Evolutionary conservation across 2,888 invertebrate species (phyloP), one percentile per base, ranked within the genome.

Genomic region (Sinotaia quadrata): DNA sequence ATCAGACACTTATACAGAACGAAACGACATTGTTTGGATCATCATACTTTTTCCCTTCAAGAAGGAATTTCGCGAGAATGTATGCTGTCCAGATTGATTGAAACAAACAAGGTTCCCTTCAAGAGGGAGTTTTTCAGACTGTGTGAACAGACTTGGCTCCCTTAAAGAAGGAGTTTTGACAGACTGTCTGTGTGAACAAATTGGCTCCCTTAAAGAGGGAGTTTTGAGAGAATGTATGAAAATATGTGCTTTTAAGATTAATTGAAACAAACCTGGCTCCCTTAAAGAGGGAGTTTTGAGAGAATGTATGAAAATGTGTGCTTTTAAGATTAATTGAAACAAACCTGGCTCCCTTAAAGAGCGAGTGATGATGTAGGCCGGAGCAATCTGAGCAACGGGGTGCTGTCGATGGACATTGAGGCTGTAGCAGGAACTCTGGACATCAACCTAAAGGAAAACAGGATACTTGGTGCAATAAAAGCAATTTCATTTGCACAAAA

Each of bases 361-460:
- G 4, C n/a, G n/a, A 10, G 62, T 62, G 51, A 49, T 18, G 37
- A 62, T 62, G 52, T 62, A 49, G 5, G 49, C 61, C 1, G 61
- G 49, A 12, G 61, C 44, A 24, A 34, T 49, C 18, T 49, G 21
- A 5, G 61, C 61, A 21, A 62, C 62, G 18, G 31, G 29, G 21
- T 37, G 15, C 36, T 36, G 18, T 36, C 52, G 31, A 21, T 51
- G 27, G 3, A 33, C 62, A 27, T 4, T n/a, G 21, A 58, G 37
- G 4, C 37, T 58, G 37, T 58, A 58, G n/a, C 58, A 58, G 3
- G 58, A 37, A 12, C 37, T 37, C 24, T 58, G 36, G 34, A 21
- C 24, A 21, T 15, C 36, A 61, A 12, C 61, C 49, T 27, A 7
- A 8, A 4, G 34, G 3, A 47, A 33, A 21, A 34, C 49, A 61